These are phyloP conservation scores for Karalla daura DNA, from an alignment of 2,797 vertebrate species.

Conservation along the genomic window DNA sequence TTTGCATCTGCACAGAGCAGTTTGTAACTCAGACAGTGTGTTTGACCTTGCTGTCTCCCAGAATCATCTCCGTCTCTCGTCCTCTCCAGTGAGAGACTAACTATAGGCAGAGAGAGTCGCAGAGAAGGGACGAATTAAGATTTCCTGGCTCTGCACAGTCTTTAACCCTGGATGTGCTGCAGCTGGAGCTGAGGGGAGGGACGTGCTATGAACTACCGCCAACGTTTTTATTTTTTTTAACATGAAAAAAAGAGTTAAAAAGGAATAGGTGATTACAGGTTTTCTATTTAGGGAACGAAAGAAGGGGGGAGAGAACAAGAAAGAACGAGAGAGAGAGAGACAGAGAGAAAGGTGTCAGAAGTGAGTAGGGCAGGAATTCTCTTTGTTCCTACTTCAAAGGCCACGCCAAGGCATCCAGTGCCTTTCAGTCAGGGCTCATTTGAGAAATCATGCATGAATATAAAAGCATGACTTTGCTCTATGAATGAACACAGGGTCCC, in stretches of 20 bases:
- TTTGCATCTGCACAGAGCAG: slow-evolving; percentile 43
- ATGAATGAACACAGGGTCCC: slow-evolving; percentile 43
- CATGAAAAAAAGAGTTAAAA: slow-evolving; percentile 57
- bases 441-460: slow-evolving; percentile 57
- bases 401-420: slow-evolving; percentile 47
- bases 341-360: slow-evolving; percentile 26
- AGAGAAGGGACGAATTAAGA: slow-evolving; percentile 20
- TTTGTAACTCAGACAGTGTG: slow-evolving; percentile 43
- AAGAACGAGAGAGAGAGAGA: neutral
- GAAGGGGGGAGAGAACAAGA: slow-evolving; percentile 1
- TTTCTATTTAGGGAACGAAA: slow-evolving; percentile 45
- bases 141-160: slow-evolving; percentile 21
- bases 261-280: slow-evolving; percentile 71
- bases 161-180: slow-evolving; percentile 12
- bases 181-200: slow-evolving; percentile 16
- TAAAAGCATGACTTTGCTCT: slow-evolving; percentile 59
- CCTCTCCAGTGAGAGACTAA: slow-evolving; percentile 38
- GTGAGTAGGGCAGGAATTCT: slow-evolving; percentile 65
- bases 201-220: slow-evolving; percentile 22
- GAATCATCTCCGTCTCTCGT: slow-evolving; percentile 31
- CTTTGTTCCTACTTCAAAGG: slow-evolving; percentile 81
- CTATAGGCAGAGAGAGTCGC: slow-evolving; percentile 21
- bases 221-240: slow-evolving; percentile 32
- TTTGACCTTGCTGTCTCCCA: slow-evolving; percentile 54
- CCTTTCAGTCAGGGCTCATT: slow-evolving; percentile 62